phyloP scores from a whole-genome alignment of 1,140 invertebrate species.

The Trypoxylus dichotomus region DNA sequence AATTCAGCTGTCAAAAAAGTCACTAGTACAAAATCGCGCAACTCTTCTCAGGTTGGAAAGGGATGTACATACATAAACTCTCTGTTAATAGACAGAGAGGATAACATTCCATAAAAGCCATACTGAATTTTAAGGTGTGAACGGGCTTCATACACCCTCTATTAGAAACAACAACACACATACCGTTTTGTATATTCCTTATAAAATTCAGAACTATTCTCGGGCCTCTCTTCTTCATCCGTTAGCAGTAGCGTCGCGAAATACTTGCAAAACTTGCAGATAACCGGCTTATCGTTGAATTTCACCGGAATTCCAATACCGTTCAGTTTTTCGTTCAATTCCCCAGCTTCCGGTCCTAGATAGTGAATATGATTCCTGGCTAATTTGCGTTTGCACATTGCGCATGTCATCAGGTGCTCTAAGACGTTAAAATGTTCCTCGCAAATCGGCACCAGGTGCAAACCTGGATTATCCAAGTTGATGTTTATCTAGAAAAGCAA shows the following conservation, averaged over 20 bases:
- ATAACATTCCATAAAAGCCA: too few relatives aligned
- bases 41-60: too few relatives aligned
- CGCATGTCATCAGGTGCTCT: constrained; percentile 72
- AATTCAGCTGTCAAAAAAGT: too few relatives aligned
- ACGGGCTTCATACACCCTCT: too few relatives aligned
- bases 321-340: constrained; percentile 66
- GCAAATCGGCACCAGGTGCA: constrained; percentile 66
- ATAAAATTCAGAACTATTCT: constrained; percentile 63
- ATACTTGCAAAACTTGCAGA: constrained; percentile 79
- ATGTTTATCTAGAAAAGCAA: constrained; percentile 57
- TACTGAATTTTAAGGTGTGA: too few relatives aligned
- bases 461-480: constrained; percentile 60
- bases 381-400: constrained; percentile 71
- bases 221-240: constrained; percentile 56
- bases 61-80: too few relatives aligned
- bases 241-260: constrained; percentile 72
- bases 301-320: constrained; percentile 70
- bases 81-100: too few relatives aligned
- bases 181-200: constrained; percentile 66
- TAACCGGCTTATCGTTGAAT: constrained; percentile 62
- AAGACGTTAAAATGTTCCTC: constrained; percentile 64
- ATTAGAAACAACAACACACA: background rate
- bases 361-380: constrained; percentile 73
- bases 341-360: constrained; percentile 61
- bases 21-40: too few relatives aligned